Evolutionary conservation across 2,797 vertebrate species (phyloP), one percentile per base, ranked within the genome.

Genomic region (Esox masquinongy): DNA sequence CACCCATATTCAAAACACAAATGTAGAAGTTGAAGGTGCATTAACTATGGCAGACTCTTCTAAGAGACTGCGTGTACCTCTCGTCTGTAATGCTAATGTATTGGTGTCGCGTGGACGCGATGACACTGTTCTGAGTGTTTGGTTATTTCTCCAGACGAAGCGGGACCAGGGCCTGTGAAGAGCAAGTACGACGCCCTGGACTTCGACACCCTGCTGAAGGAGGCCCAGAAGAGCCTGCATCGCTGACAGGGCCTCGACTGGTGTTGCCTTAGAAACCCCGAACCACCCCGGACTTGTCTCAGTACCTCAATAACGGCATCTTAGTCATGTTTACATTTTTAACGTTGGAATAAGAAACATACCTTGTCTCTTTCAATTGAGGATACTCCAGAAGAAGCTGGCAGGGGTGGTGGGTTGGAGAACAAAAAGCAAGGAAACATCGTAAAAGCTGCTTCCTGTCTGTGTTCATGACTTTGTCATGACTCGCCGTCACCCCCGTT

Each of bases 291-390:
- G 93, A 93, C 93, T 91, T 88, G 94, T 94, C 95, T 95, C 93
- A 92, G 96, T 95, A 97, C 96, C 96, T 97, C 96, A 96, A 95
- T 92, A 95, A 97, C 96, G 96, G 96, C 96, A 92, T 96, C 96
- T 31, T 96, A 94, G 93, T 94, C 92, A 97, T 99, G 98, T 99
- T 99, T 99, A 99, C 97, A 97, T 98, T 97, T 98, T 96, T 95
- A 96, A 95, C 90, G 88, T 92, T 92, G 95, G 95, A 95, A 87
- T 94, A 94, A 91, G 87, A 93, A 88, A 94, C 83, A 81, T 89
- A 75, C 76, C 88, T 87, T 76, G 77, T 86, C 88, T 86, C 80
- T 89, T 87, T 88, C 88, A 85, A 86, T 84, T 85, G 91, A 93
- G 92, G 91, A 92, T 80, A 80, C 84, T 86, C 82, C 88, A 87